Percentiles rank a stretch among this genome's conserved stretches.
Evolutionary conservation across 2,113 vertebrate species (phyloP).

Genomic region (Pangasianodon hypophthalmus): DNA sequence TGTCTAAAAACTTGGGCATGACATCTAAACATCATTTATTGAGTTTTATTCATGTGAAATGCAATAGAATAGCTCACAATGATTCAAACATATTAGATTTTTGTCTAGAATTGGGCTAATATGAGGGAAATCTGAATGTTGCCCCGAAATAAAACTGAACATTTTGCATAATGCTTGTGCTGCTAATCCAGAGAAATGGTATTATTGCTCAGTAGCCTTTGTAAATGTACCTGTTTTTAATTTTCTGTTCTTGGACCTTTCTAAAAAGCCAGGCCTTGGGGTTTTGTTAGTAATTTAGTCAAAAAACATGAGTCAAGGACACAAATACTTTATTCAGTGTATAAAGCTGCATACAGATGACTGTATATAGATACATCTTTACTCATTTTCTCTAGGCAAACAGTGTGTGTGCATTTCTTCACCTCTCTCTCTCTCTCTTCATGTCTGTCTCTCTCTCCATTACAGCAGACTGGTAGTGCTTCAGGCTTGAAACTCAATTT

Average conservation of each 20-base stretch:
- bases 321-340: slow-evolving; percentile 48
- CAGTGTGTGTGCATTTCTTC: slow-evolving; percentile 47
- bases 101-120: neutral
- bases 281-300: slow-evolving; percentile 21
- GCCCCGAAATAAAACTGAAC: neutral
- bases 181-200: neutral
- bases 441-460: slow-evolving; percentile 54
- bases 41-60: neutral
- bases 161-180: slow-evolving; percentile 57
- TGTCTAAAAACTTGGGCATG: neutral
- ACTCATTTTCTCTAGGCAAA: slow-evolving; percentile 62
- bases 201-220: slow-evolving; percentile 9
- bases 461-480: slow-evolving; percentile 68
- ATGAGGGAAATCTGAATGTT: slow-evolving; percentile 61
- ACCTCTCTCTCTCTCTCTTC: slow-evolving; percentile 8
- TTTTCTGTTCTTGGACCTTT: neutral
- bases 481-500: slow-evolving; percentile 78
- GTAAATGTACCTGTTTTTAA: slow-evolving; percentile 29
- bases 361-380: slow-evolving; percentile 60
- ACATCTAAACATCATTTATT: neutral
- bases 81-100: neutral
- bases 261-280: slow-evolving; percentile 13
- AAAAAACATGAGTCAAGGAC: slow-evolving; percentile 22
- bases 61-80: neutral
- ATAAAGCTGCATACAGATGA: slow-evolving; percentile 44